Percentiles rank a stretch among this genome's conserved stretches.
phyloP scores from a whole-genome alignment of 2,888 invertebrate species.

The Spisula solida region DNA sequence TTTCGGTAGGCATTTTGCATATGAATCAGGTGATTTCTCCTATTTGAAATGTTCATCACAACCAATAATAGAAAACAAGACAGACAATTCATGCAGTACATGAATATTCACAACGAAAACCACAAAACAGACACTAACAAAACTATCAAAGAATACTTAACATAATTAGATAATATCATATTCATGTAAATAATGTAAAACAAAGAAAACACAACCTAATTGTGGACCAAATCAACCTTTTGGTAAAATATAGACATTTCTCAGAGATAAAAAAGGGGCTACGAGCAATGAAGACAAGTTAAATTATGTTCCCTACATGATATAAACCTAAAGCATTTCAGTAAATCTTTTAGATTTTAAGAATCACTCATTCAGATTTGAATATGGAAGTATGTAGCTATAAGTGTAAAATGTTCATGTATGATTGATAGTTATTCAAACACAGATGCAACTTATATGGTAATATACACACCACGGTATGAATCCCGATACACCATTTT shows the following conservation, averaged over 20 bases:
- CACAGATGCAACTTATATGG: no score
- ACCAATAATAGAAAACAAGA: neutral
- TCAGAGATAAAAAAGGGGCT: neutral
- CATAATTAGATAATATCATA: neutral
- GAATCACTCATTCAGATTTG: neutral
- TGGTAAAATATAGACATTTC: neutral
- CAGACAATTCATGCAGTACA: neutral
- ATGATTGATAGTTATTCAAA: no score
- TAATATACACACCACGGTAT: no score
- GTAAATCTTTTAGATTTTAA: neutral
- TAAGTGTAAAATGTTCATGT: no score
- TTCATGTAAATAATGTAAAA: constrained; percentile 13
- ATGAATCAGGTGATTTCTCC: no score
- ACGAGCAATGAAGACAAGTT: neutral
- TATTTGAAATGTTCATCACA: neutral
- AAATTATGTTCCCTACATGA: no score
- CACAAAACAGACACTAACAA: neutral
- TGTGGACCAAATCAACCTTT: constrained; percentile 16
- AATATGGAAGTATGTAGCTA: neutral
- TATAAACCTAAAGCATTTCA: neutral
- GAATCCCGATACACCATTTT: no score
- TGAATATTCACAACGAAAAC: neutral
- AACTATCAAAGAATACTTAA: neutral
- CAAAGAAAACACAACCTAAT: neutral
- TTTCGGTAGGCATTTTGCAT: no score